phyloP scores from a whole-genome alignment of 2,797 vertebrate genomes.

The Bothrops alternatus region DNA sequence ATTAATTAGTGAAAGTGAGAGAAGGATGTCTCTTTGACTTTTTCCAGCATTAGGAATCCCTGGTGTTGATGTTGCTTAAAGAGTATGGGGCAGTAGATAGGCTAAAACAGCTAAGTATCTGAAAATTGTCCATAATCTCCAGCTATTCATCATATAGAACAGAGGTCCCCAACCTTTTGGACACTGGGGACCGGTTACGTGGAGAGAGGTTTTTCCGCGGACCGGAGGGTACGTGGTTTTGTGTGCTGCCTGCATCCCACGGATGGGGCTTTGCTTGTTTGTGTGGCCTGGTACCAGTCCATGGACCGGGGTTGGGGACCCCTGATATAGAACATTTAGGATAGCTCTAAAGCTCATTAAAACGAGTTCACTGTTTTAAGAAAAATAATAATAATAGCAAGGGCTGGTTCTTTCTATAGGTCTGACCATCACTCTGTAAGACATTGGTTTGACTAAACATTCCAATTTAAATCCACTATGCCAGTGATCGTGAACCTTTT shows the following conservation, averaged over 20 bases:
- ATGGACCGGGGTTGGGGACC: too few species aligned
- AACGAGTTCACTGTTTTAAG: background rate
- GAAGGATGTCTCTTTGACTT: background rate
- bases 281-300: too few species aligned
- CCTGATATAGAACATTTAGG: background rate
- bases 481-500: background rate
- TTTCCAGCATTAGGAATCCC: background rate
- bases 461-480: background rate
- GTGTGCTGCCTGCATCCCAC: too few species aligned
- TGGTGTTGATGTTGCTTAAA: background rate
- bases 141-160: background rate
- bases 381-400: background rate
- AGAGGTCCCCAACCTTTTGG: background rate
- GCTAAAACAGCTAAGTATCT: background rate
- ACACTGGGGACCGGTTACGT: too few species aligned
- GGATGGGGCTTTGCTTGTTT: too few species aligned
- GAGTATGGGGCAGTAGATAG: background rate
- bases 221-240: too few species aligned
- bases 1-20: background rate
- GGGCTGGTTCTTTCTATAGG: background rate
- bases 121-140: background rate
- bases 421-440: background rate
- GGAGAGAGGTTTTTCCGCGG: too few species aligned
- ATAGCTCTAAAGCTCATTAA: background rate
- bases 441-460: background rate